Evolutionary conservation across 2,113 vertebrate species (phyloP), one percentile per base, ranked within the genome.

Genomic region (Haplotaxodon microlepis): DNA sequence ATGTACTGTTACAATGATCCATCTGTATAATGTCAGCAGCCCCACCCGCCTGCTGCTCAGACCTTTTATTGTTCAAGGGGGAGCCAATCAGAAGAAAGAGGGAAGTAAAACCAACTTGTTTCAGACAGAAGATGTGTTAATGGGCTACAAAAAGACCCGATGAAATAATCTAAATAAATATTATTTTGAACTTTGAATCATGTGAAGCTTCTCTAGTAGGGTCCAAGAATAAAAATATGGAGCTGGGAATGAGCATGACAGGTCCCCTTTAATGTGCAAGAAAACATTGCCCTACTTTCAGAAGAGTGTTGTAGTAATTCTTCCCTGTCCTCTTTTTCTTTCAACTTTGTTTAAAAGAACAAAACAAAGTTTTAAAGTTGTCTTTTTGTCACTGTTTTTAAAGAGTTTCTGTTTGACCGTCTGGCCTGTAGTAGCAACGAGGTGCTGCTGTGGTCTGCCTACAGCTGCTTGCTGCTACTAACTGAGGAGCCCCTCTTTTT

Each of bases 401-500:
- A 5, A 96, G 96, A 93, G 90, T 97, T 96, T 85, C 89, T 96
- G 38, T 95, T 95, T 84, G 95, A 96, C 57, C 89, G 92, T 38
- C 86, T 96, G 81, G 90, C 92, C 66, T 84, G 88, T 17, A 96
- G 96, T 80, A 96, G 90, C 79, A 97, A 90, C 31, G 98, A 99
- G 88, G 92, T 96, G 76, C 95, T 99, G 34, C 92, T 98, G 94
- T 98, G 98, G 98, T 97, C 97, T 5, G 92, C 97, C 89, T 99
- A 98, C 91, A 97, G 92, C 90, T 98, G 98, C 89, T 92, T 99
- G 94, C 92, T 98, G 6, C 96, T 98, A 21, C 95, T 99, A 78
- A 97, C 97, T 4, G 96, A 98, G 85, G 98, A 99, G 47, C 95
- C 95, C 0, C 96, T 97, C 83, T 99, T 99, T 95, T 99, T 99